These are phyloP conservation scores for Drosophila kurseongensis DNA, from an alignment of 1,140 invertebrate species.

Conservation along the genomic window DNA sequence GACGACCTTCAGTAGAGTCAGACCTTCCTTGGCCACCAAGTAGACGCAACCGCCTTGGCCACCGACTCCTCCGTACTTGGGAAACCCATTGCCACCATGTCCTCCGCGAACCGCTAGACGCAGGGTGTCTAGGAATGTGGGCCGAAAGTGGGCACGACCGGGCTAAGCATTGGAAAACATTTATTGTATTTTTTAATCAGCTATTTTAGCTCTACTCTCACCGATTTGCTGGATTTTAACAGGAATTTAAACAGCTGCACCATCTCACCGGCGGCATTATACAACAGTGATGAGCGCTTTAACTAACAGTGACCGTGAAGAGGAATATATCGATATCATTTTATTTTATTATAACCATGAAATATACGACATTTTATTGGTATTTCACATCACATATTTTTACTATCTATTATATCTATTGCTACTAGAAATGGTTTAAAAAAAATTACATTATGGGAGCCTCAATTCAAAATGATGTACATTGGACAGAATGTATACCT, in stretches of 20 bases:
- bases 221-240: conserved; percentile 72
- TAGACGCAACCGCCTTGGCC: conserved; percentile 94
- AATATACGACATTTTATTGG: too few relatives aligned
- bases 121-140: conserved; percentile 90
- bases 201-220: conserved; percentile 8
- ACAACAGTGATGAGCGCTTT: conserved; percentile 23
- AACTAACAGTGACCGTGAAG: neutral
- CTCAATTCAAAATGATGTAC: too few relatives aligned
- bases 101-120: conserved; percentile 90
- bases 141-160: conserved; percentile 69
- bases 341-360: too few relatives aligned
- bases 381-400: too few relatives aligned
- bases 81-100: conserved; percentile 90
- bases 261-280: conserved; percentile 45
- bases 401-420: too few relatives aligned
- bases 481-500: too few relatives aligned
- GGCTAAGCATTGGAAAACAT: conserved; percentile 30
- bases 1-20: conserved; percentile 87
- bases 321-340: neutral
- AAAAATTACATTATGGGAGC: too few relatives aligned
- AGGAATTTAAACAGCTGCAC: conserved; percentile 77
- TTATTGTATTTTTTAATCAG: neutral
- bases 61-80: conserved; percentile 92
- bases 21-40: conserved; percentile 88
- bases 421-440: too few relatives aligned